A percentile compares a stretch with the other conserved stretches of the same genome.
phyloP scores from a whole-genome alignment of 2,888 invertebrate species.

The Agrotis ipsilon region DNA sequence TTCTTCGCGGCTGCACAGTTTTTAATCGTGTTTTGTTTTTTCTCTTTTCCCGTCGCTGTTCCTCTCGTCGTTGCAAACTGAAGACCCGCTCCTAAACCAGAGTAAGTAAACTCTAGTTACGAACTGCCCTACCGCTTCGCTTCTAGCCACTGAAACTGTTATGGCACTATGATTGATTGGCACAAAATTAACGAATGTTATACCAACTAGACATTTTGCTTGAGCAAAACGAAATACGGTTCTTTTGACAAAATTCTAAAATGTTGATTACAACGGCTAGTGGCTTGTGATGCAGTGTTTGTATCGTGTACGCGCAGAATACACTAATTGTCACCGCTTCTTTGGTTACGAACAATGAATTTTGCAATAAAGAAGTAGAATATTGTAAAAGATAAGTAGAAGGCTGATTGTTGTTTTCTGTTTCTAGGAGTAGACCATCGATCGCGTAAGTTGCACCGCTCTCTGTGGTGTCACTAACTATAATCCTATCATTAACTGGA shows the following conservation, averaged over 20 bases:
- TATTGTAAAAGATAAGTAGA: constrained; percentile 81
- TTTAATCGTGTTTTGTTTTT: constrained; percentile 81
- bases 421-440: constrained; percentile 92
- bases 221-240: constrained; percentile 61
- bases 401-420: constrained; percentile 91
- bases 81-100: constrained; percentile 93
- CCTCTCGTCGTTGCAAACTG: constrained; percentile 81
- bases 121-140: constrained; percentile 79
- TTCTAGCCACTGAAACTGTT: constrained; percentile 79
- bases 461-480: constrained; percentile 90
- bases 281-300: constrained; percentile 79
- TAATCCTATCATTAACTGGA: constrained; percentile 85
- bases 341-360: constrained; percentile 74
- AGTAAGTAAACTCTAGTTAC: constrained; percentile 89
- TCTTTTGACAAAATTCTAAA: constrained; percentile 74
- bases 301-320: constrained; percentile 84
- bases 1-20: constrained; percentile 64
- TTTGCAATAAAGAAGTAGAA: constrained; percentile 77
- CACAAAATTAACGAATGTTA: constrained; percentile 72
- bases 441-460: constrained; percentile 91
- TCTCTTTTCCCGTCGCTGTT: constrained; percentile 84
- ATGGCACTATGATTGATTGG: constrained; percentile 82
- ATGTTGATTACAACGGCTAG: constrained; percentile 71
- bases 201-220: constrained; percentile 68
- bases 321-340: constrained; percentile 83